Evolutionary conservation across 2,113 vertebrate genomes (phyloP).

Genomic region (Colinus virginianus): DNA sequence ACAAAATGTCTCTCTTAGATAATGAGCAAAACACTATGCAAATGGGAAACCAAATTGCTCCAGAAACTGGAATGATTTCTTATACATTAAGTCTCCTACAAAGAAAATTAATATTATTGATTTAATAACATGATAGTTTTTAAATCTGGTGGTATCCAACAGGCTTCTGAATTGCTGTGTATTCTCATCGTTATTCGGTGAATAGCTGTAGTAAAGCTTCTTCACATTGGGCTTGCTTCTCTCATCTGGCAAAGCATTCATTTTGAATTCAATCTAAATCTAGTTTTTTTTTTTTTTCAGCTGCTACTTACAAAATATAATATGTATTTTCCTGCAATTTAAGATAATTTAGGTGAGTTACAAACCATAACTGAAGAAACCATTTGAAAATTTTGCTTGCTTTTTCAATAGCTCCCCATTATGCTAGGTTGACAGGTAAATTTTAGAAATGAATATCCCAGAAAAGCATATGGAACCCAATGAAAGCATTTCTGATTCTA

Average conservation of each 20-base stretch:
- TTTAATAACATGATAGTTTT: constrained; percentile 17
- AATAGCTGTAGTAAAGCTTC: not conserved
- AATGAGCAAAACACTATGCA: constrained; percentile 30
- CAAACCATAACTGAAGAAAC: not conserved
- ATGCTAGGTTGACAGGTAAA: not conserved
- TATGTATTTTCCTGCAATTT: not conserved
- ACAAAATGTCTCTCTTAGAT: constrained; percentile 4
- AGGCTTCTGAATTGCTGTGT: not conserved
- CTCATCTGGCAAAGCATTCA: not conserved
- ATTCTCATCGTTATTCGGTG: not conserved
- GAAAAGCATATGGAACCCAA: not conserved
- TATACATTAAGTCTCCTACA: not conserved
- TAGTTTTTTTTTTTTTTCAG: not conserved
- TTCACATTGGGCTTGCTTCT: not conserved
- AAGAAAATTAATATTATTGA: not conserved
- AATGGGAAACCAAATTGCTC: not conserved
- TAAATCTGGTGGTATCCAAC: not conserved
- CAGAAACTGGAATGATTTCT: not conserved
- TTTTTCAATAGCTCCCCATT: not conserved
- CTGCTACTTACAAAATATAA: not conserved
- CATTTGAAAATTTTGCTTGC: not conserved
- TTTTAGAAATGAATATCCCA: not conserved
- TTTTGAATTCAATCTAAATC: not conserved
- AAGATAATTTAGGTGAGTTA: not conserved
- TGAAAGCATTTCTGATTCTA: not conserved